Evolutionary conservation across 2,113 vertebrate species (phyloP), one percentile per base, ranked within the genome.

Genomic region (Leuciscus idus): DNA sequence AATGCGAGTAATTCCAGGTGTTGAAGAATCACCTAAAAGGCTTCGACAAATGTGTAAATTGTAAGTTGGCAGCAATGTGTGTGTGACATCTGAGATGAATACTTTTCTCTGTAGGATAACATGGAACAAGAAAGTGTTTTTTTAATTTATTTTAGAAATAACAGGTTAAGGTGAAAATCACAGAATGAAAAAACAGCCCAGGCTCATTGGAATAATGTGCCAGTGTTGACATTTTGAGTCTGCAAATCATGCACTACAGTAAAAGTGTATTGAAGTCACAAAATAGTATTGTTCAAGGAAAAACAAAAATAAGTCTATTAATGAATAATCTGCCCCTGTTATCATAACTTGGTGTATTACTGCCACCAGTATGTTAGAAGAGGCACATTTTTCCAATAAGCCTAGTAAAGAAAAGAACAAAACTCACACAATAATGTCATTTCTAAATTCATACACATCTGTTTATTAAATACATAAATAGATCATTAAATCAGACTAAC

Each of bases 391-490:
- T 70, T 33, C 28, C n/a, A n/a, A 33, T 33, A 3, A 33, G 64
- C 13, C 64, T 66, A 10, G 7, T 70, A 17, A 57, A 57, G 55
- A 23, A 57, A 8, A 57, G 1, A 2, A 57, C 21, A 57, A 19
- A 55, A 55, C 19, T 0, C 2, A 23, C 55, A 39, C 30, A 70
- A 21, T 68, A 68, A 36, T 39, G 66, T 72, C 0, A 43, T 43
- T 43, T 72, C 19, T 23, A 21, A 43, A 72, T 72, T 39, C 36
- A 68, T 3, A 70, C 17, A 43, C 21, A 73, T 72, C 33, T 73
- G 36, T 23, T 73, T n/a, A 73, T 43, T 73, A 72, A 43, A 72
- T 43, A 73, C 10, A 73, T 73, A n/a, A 39, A 73, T 73, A 23
- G 2, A 43, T 39, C 19, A 73, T n/a, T 43, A 12, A 68, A 68